phyloP scores from a whole-genome alignment of 1,140 invertebrate species.

The Venturia canescens region DNA sequence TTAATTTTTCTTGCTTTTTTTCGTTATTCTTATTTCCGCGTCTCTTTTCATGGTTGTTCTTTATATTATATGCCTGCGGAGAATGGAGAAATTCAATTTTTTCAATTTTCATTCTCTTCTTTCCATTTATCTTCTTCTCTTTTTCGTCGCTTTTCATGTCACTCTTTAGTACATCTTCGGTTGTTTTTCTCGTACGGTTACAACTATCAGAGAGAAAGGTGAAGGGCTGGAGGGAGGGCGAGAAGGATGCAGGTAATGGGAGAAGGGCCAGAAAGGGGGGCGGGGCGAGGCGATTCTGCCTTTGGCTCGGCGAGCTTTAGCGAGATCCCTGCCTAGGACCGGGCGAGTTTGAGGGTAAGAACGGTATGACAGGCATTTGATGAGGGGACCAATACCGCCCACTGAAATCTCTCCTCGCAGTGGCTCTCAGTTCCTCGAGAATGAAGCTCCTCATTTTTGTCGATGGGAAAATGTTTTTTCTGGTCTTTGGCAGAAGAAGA shows the following conservation, averaged over 20 bases:
- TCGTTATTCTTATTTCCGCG: no score
- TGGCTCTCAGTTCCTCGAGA: constrained; percentile 62
- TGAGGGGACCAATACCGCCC: constrained; percentile 72
- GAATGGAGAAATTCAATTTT: no score
- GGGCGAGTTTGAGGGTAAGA: constrained; percentile 70
- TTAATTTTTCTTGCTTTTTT: no score
- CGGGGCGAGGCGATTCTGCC: constrained; percentile 45
- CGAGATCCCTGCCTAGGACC: constrained; percentile 23
- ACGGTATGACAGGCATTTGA: constrained; percentile 76
- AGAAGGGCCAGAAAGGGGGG: constrained; percentile 13
- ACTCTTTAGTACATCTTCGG: no score
- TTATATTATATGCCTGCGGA: no score
- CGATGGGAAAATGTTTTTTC: no score
- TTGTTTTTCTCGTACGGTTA: not conserved
- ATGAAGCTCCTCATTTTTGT: no score
- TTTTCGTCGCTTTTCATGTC: no score
- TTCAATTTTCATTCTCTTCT: no score
- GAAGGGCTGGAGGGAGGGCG: not conserved
- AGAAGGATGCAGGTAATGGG: not conserved
- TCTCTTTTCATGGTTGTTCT: no score
- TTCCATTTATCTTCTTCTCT: no score
- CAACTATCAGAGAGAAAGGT: constrained; percentile 2
- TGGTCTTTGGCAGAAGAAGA: no score
- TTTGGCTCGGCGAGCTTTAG: constrained; percentile 28
- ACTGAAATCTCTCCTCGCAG: constrained; percentile 65